Evolutionary conservation across 92 coral and sea anemone genomes (phyloP), one percentile per base, ranked within the genome.

Genomic region (Actinostola sp.): DNA sequence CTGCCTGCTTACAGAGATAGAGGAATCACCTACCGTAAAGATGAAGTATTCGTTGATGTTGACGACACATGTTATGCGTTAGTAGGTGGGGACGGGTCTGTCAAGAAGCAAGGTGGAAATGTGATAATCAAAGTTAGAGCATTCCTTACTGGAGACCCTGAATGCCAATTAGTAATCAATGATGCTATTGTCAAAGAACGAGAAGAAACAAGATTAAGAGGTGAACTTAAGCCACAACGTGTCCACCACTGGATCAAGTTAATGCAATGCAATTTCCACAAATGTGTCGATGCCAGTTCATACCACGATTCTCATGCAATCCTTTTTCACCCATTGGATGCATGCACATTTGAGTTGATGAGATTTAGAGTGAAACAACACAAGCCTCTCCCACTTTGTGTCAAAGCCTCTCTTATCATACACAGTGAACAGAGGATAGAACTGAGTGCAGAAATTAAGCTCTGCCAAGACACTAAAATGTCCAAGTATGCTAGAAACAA

Each of bases 331-430:
- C 99, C 99, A 0, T 71, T 95, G 21, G 99, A 95, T 81, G 97
- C 99, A 45, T 95, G 99, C 41, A 95, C 97, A 8, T 95, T 95
- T 85, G 99, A 95, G 61, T 75, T 95, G 85, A 91, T 95, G 97
- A 92, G 86, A n/a, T 95, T 95, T 76, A 88, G 89, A n/a, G 95
- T 90, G 26, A 82, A 86, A 0, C 95, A 82, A 15, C 72, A 74
- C 25, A 95, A 95, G 64, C 97, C 97, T 46, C 73, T 95, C 21
- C 99, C 99, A 10, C 88, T 95, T 23, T 83, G 68, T 23, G 89
- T 87, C 15, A 88, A 83, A 63, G 80, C 95, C 16, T 70, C 88
- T 14, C 61, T 95, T 43, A 84, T 66, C 38, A 63, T 92, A 8
- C 97, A 88, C 61, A 92, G 88, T 51, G 97, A 92, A 56, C 92